Conservation (phyloP, 2,888 invertebrate genomes). For the Erpobdella octoculata region DNA sequence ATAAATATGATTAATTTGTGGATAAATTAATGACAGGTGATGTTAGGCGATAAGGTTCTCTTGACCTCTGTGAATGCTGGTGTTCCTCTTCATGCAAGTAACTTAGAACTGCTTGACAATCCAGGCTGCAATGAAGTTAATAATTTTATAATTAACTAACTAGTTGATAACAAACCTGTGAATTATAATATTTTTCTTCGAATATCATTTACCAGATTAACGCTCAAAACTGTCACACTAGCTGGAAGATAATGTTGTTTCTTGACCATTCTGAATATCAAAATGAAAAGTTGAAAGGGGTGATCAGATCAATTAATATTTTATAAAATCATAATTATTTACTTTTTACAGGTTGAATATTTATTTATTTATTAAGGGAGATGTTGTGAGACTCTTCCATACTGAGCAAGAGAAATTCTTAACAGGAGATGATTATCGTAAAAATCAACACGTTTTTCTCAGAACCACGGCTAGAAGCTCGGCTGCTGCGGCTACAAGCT, state of each 20-base stretch:
- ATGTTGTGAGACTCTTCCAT: conserved; percentile 70
- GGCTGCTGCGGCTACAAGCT: conserved; percentile 94
- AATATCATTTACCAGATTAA: conserved; percentile 60
- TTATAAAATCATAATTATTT: neutral
- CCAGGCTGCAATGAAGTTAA: conserved; percentile 89
- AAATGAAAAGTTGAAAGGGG: conserved; percentile 87
- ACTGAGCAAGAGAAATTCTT: conserved; percentile 88
- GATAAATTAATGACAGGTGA: conserved; percentile 55
- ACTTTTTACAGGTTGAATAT: neutral
- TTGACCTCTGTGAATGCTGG: conserved; percentile 87
- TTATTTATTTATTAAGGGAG: conserved; percentile 56
- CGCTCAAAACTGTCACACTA: conserved; percentile 79
- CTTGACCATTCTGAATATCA: conserved; percentile 93
- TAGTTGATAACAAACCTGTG: too few species aligned
- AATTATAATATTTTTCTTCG: neutral
- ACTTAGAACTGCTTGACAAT: conserved; percentile 83
- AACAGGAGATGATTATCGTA: conserved; percentile 92
- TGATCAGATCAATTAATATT: conserved; percentile 37
- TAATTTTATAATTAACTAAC: too few species aligned
- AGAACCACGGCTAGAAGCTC: conserved; percentile 75
- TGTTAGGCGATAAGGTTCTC: conserved; percentile 94
- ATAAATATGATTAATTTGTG: neutral
- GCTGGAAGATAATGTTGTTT: conserved; percentile 95
- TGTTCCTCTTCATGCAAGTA: conserved; percentile 62
- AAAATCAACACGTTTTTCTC: conserved; percentile 86